These are phyloP conservation scores for Enteromius mattozi DNA, from an alignment of 2,797 vertebrate species.

Conservation along the genomic window DNA sequence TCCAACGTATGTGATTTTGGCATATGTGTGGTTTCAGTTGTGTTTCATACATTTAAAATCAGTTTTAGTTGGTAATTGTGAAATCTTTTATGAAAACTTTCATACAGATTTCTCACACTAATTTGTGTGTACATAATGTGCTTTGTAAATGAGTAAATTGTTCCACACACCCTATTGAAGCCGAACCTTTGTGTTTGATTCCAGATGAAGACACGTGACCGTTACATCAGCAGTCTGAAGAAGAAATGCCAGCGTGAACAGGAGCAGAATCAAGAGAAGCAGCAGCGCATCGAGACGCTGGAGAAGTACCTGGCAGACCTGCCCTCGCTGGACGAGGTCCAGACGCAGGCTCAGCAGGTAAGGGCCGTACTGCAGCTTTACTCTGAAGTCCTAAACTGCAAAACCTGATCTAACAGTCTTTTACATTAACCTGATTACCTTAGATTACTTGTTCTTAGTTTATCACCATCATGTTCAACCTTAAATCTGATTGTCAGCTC, in stretches of 20 bases:
- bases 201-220: slow-evolving; percentile 93
- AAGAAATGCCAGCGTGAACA: slow-evolving; percentile 93
- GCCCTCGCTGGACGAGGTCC: slow-evolving; percentile 89
- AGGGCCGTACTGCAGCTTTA: not conserved
- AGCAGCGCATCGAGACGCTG: slow-evolving; percentile 92
- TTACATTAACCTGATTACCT: not conserved
- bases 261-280: slow-evolving; percentile 91
- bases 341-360: slow-evolving; percentile 89
- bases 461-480: not conserved
- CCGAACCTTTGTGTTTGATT: slow-evolving; percentile 19
- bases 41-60: not conserved
- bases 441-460: not conserved
- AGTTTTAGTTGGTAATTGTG: not conserved
- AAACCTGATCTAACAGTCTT: not conserved
- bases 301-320: slow-evolving; percentile 95
- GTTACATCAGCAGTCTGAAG: slow-evolving; percentile 93
- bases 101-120: not conserved
- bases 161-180: not conserved
- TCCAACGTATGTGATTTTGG: not conserved
- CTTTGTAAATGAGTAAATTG: not conserved
- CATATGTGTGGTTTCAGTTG: not conserved
- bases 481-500: not conserved
- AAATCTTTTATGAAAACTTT: not conserved
- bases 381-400: not conserved
- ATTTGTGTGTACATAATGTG: not conserved